Conservation (phyloP, 2,797 vertebrate genomes). For the Semaprochilodus insignis region DNA sequence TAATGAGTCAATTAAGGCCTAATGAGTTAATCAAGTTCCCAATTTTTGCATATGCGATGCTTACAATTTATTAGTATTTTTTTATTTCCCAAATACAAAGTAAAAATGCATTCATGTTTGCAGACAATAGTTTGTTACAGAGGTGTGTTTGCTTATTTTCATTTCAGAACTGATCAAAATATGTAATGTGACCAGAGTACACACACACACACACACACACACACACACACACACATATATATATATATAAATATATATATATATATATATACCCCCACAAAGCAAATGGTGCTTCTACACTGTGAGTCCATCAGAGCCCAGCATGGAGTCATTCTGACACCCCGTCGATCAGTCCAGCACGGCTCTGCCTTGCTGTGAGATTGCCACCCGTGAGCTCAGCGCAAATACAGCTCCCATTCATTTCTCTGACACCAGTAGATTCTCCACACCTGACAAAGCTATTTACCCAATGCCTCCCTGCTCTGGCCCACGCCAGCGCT, state of each 20-base stretch:
- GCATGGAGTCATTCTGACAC: conserved; percentile 56
- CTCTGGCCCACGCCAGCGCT: conserved; percentile 70
- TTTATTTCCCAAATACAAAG: too few species aligned
- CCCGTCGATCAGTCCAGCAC: conserved; percentile 61
- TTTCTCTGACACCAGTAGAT: conserved; percentile 73
- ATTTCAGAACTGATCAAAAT: too few species aligned
- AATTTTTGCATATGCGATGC: too few species aligned
- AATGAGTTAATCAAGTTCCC: too few species aligned
- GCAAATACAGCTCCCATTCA: conserved; percentile 80
- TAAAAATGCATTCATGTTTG: too few species aligned
- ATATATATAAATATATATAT: conserved; percentile 1
- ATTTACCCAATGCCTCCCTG: conserved; percentile 74
- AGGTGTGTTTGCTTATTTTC: too few species aligned
- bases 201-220: too few species aligned
- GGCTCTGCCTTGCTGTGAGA: conserved; percentile 69
- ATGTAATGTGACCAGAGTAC: too few species aligned
- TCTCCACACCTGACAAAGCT: conserved; percentile 79
- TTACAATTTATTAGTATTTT: too few species aligned
- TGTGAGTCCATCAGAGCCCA: conserved; percentile 34
- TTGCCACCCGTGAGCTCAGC: conserved; percentile 70
- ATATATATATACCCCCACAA: neutral
- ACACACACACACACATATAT: too few species aligned
- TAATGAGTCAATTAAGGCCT: too few species aligned
- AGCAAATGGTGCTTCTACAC: neutral
- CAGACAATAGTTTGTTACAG: too few species aligned